Base-by-base conservation (phyloP, 2,888 invertebrate genomes). In the Sesamia inferens region DNA sequence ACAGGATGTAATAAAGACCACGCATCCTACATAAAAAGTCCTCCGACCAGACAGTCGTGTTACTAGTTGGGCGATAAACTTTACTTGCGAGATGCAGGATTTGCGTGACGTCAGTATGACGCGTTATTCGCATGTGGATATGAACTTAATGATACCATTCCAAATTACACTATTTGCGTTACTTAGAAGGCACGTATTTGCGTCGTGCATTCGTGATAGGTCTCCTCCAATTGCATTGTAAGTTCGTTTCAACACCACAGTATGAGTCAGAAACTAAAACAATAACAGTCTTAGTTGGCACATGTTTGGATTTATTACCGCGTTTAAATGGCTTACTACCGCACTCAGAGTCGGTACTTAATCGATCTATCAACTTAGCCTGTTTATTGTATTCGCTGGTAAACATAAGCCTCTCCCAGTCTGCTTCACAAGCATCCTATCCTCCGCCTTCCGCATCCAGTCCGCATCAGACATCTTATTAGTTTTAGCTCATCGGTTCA, bases 241-340 rank as follows among this genome's bases (percentile, higher is more conserved):
- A 55, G n/a, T 39, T n/a, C 0, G 59, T 80, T 77, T 70, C 81
- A 51, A 80, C 77, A 80, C 14, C 55, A 59, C 31, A 42, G n/a
- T 0, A 51, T 80, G 80, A 80, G 5, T 80, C 81, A 80, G 62
- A 59, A 61, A 72, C 64, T 54, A 71, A 61, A 79, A 79, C 66
- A 69, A 73, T 66, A 10, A 64, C 31, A 61, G 42, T 61, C 39
- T 39, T 24, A 71, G 51, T 58, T 19, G 22, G 59, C 22, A 61
- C 71, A 48, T 71, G 64, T 71, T 71, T 31, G 55, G 61, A 16
- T 65, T 54, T 71, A 71, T 65, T 61, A 48, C 14, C 44, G 19
- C 11, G 16, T 13, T 55, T 44, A 16, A 44, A 44, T 70, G 24
- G 44, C 44, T 70, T 67, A 55, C 67, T 55, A 10, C 14, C 16